phyloP scores from a whole-genome alignment of 2,888 invertebrate genomes.

The Aspidiotus rigidus region DNA sequence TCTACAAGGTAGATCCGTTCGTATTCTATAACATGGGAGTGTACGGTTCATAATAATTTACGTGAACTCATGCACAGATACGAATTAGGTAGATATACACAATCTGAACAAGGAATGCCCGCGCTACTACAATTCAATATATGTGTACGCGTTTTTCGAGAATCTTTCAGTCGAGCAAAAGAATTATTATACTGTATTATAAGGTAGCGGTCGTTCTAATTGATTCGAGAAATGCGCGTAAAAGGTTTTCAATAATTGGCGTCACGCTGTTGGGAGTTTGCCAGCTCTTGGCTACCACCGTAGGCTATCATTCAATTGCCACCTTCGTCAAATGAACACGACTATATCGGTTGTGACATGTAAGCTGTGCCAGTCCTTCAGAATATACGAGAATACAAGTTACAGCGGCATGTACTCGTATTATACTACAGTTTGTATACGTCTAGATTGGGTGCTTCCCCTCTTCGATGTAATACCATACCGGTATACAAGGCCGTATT shows the following conservation, averaged over 20 bases:
- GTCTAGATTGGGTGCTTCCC: too few relatives aligned
- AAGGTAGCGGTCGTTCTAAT: conserved; percentile 33
- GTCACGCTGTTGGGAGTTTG: conserved; percentile 34
- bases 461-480: too few relatives aligned
- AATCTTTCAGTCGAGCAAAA: too few relatives aligned
- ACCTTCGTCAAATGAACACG: conserved; percentile 29
- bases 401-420: too few relatives aligned
- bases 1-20: too few relatives aligned
- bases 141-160: too few relatives aligned
- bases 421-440: too few relatives aligned
- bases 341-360: conserved; percentile 33
- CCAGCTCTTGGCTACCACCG: conserved; percentile 32
- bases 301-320: conserved; percentile 28
- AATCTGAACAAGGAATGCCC: not conserved
- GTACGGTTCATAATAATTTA: too few relatives aligned
- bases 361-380: conserved; percentile 32
- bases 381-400: not conserved
- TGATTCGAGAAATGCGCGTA: conserved; percentile 30
- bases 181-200: conserved; percentile 2
- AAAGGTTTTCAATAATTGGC: conserved; percentile 33
- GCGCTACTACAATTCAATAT: too few relatives aligned
- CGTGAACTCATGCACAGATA: not conserved
- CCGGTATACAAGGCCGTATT: too few relatives aligned
- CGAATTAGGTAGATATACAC: not conserved
- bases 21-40: too few relatives aligned